A percentile compares a stretch with the other conserved stretches of the same genome.
These are phyloP conservation scores for Ferdinandea cuprea DNA, from an alignment of 2,888 invertebrate genomes.

Conservation along the genomic window DNA sequence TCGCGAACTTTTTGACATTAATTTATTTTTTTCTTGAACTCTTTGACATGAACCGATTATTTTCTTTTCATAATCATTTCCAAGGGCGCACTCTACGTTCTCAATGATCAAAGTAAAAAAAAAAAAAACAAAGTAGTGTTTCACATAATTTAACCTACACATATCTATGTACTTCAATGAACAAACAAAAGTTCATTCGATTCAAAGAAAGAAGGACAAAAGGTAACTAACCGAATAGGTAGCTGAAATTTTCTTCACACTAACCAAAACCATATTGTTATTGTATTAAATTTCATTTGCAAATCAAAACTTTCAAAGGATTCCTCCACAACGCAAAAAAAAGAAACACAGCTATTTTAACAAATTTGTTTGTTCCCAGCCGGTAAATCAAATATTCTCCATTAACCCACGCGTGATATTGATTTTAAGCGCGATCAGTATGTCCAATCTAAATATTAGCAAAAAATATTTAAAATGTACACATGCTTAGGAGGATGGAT, in stretches of 20 bases:
- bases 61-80: neutral
- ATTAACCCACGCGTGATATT: neutral
- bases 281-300: constrained; percentile 21
- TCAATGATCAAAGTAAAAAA: neutral
- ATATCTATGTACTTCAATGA: neutral
- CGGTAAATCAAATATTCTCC: neutral
- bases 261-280: neutral
- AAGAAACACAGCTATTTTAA: too few relatives aligned
- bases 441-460: constrained; percentile 5
- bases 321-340: too few relatives aligned
- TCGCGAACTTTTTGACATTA: constrained; percentile 41
- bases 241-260: neutral
- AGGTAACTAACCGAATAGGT: too few relatives aligned
- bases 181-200: neutral
- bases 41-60: constrained; percentile 44
- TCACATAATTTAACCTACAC: too few relatives aligned
- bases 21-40: constrained; percentile 26
- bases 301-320: constrained; percentile 1
- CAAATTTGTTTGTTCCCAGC: neutral
- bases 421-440: neutral
- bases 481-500: neutral
- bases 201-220: constrained; percentile 8
- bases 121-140: too few relatives aligned
- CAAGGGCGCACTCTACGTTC: neutral
- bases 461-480: neutral